These are phyloP conservation scores for Beris chalybata DNA, from an alignment of 2,888 invertebrate species.

Conservation along the genomic window DNA sequence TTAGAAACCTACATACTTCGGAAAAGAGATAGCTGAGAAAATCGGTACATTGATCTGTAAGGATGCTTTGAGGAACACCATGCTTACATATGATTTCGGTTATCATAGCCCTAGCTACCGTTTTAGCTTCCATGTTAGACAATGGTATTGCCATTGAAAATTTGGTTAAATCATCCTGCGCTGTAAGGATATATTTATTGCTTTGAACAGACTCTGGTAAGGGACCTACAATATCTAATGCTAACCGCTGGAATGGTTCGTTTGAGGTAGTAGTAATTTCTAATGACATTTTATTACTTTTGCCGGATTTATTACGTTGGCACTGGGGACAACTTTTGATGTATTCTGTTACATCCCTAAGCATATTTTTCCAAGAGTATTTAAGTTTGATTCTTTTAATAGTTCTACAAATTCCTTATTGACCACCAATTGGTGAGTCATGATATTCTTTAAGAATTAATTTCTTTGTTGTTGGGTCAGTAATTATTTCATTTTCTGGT, in stretches of 20 bases:
- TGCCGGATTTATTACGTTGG: slow-evolving; percentile 43
- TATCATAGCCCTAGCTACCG: slow-evolving; percentile 44
- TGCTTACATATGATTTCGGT: slow-evolving; percentile 43
- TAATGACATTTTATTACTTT: too few species aligned
- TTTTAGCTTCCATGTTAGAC: slow-evolving; percentile 45
- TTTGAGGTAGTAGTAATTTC: slow-evolving; percentile 46
- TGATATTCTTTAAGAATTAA: slow-evolving; percentile 40
- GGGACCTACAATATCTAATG: slow-evolving; percentile 44
- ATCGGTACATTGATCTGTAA: slow-evolving; percentile 52
- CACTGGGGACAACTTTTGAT: slow-evolving; percentile 46
- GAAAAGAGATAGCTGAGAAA: slow-evolving; percentile 48
- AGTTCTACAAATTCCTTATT: slow-evolving; percentile 16
- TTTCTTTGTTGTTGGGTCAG: too few species aligned
- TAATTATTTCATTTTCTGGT: too few species aligned
- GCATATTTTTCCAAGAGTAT: slow-evolving; percentile 47
- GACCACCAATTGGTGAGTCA: slow-evolving; percentile 16
- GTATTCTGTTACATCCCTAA: slow-evolving; percentile 45
- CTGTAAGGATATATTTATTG: slow-evolving; percentile 42
- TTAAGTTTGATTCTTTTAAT: slow-evolving; percentile 33
- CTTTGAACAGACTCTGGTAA: slow-evolving; percentile 42
- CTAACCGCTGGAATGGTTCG: slow-evolving; percentile 45
- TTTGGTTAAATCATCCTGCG: slow-evolving; percentile 44
- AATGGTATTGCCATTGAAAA: slow-evolving; percentile 44
- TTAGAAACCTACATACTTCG: slow-evolving; percentile 45
- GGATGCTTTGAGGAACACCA: too few species aligned